Evolutionary conservation across 2,797 vertebrate genomes (phyloP), one percentile per base, ranked within the genome.

Genomic region (Danio kyathit): DNA sequence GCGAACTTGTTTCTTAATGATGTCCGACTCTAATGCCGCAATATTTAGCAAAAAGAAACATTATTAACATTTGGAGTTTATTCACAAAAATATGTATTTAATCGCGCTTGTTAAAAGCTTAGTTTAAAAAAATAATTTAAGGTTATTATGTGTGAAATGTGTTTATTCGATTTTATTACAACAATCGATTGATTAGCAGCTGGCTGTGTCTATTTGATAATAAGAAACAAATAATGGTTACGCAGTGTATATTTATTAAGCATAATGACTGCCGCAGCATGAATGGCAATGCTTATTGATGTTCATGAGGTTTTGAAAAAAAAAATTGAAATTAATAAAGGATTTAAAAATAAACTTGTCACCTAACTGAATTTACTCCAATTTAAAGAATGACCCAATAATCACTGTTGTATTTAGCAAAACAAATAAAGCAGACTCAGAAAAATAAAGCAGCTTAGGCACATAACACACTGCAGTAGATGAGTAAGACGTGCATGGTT

Each of bases 401-500:
- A 8, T 16, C 11, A 9, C 9, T 44, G 5, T 48, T n/a, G 64
- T 49, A 41, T 51, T 41, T 19, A 70, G n/a, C 29, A 7, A 51
- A 63, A 51, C 8, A 54, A 64, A 46, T 10, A n/a, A 65, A 56
- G 5, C 46, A 44, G 12, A 65, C 14, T 29, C n/a, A 41, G 29
- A 29, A 63, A 16, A 64, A 48, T 57, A 54, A 59, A 43, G 43
- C 40, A 13, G 19, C 51, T 7, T 40, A 64, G 43, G 29, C 14
- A 79, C 69, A 83, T 51, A 83, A 82, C 64, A 54, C 83, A 54
- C 63, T 74, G 21, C 67, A 90, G 89, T 87, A 86, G 76, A 83
- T 90, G 93, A 94, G 94, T 96, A 95, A 96, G 96, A 96, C 96
- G 96, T 96, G 96, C 96, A 96, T 92, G 93, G 90, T 97, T 97